Base-by-base conservation (phyloP, 37 sponge, comb jelly and placozoan genomes). In the Mnemiopsis leidyi region DNA sequence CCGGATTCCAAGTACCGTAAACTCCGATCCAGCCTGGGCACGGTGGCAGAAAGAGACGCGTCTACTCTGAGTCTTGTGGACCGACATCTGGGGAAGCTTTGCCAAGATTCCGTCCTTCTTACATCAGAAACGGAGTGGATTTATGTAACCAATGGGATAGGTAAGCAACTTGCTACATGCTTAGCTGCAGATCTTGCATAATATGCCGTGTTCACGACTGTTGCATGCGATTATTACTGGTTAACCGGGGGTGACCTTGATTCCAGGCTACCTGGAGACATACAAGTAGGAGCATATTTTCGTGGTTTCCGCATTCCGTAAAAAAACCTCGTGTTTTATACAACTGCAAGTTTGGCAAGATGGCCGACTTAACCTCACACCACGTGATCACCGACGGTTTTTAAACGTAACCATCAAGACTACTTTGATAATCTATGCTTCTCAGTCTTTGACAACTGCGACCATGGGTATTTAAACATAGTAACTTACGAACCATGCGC, bases 31-130 rank as follows among this genome's bases (percentile, higher is more conserved):
- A 77, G 36, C 18, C 20, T 31, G 3, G 32, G 32, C 20, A 77
- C 79, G 79, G 20, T 77, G 32, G 79, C 35, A 3, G 79, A 77
- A 36, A 26, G 79, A 9, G 32, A 32, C 79, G 33, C 79, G 1
- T 33, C 26, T 5, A 32, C 79, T 5, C 32, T 77, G 35, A 32
- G 36, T 5, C 36, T 77, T 33, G 36, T 77, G 32, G 79, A 77
- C 36, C 79, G 79, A 1, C 79, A 77, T 36, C 79, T 77, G 18
- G 79, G 79, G 9, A 85, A 85, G 90, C 40, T 85, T 26, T 85
- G 90, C 26, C 90, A 40, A 18, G 90, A 37, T 9, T 40, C 90
- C n/a, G 38, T 23, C 28, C 90, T 85, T n/a, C 61, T 85, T 37
- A 40, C 61, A 3, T 40, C 90, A 16, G 90, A 85, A 37, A 18